Evolutionary conservation across 2,888 invertebrate genomes (phyloP), one percentile per base, ranked within the genome.

Genomic region (Caenorhabditis sp.): DNA sequence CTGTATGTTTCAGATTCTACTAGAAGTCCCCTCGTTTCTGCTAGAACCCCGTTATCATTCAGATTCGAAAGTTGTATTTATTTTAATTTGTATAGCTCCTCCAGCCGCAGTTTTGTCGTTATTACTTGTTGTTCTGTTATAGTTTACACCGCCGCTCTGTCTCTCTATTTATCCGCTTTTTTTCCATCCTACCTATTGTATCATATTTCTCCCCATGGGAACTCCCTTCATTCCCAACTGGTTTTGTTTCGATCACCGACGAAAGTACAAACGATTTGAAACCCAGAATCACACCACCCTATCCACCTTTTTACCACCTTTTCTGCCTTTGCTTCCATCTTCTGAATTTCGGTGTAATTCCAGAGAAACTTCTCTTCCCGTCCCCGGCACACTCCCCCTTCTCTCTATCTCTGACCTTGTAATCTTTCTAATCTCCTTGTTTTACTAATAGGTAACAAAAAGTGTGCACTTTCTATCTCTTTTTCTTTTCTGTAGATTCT

Each of bases 21-120:
- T 47, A 47, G 47, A 26, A 26, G 1, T 58, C 44, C 12, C 24
- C 54, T 51, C 14, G 26, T 22, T 31, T 49, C 19, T 19, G 4
- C 6, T 24, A 19, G n/a, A 47, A 41, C 35, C 31, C 41, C n/a
- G 4, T 56, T 47, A n/a, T 16, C 19, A n/a, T 58, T 68, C 24
- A 28, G 54, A 38, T 26, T 61, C 61, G 66, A 49, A 76, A 76
- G 49, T 59, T 79, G 79, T 79, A 79, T 79, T 79, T 79, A 79
- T 79, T 77, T 56, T 19, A 22, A 38, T 2, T 59, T 63, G 68
- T 38, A 61, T 51, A 49, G 22, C 41, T 70, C 69, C 44, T 51
- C 49, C 69, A 66, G 59, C 70, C 51, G 26, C 31, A 35, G 68
- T 38, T 54, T 56, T 31, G 47, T 75, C 31, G 26, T 44, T 51